Evolutionary conservation across 2,888 invertebrate genomes (phyloP).

Genomic region (Drosophila sordidapex): DNA sequence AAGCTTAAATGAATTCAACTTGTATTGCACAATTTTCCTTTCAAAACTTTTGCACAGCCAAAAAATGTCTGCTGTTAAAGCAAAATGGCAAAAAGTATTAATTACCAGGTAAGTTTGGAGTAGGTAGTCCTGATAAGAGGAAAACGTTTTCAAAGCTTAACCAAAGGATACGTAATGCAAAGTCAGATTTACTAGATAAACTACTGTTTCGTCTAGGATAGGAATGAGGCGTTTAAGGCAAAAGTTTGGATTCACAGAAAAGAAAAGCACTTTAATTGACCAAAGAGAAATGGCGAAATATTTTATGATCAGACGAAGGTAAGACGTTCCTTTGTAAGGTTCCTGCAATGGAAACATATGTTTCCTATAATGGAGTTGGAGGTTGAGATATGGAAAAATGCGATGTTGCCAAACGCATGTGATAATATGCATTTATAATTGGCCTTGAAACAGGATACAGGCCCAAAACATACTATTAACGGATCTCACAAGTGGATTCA

Average conservation of each 20-base stretch:
- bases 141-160: neutral
- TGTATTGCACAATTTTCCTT: neutral
- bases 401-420: neutral
- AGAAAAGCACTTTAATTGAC: neutral
- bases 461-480: neutral
- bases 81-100: neutral
- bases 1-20: neutral
- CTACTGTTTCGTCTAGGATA: neutral
- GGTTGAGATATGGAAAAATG: neutral
- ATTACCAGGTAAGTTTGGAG: neutral
- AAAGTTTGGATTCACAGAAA: neutral
- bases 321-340: neutral
- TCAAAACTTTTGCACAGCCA: neutral
- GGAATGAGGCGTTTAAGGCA: neutral
- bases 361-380: neutral
- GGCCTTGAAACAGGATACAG: neutral
- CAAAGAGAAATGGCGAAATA: neutral
- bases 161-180: neutral
- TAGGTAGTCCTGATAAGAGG: neutral
- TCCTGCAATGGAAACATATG: no score
- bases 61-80: neutral
- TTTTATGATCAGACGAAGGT: neutral
- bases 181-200: neutral
- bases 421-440: neutral
- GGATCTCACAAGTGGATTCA: neutral